Evolutionary conservation across 2,113 vertebrate genomes (phyloP).

Genomic region (Aspidoscelis tigris): DNA sequence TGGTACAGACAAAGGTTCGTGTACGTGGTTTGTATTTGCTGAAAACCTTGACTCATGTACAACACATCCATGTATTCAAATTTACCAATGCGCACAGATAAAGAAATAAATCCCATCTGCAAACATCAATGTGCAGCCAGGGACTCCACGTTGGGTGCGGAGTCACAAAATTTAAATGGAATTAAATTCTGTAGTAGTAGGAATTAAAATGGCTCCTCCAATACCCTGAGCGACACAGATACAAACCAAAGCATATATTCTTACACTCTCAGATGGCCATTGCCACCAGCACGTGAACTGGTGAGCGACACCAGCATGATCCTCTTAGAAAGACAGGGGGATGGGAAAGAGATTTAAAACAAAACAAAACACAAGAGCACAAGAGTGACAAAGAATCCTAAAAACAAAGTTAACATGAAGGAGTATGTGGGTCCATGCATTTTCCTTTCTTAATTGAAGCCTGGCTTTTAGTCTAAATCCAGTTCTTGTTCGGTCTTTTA

Average conservation of each 20-base stretch:
- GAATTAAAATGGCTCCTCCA: neutral
- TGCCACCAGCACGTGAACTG: neutral
- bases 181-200: too few species aligned
- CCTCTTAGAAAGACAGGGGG: neutral
- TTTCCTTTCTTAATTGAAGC: neutral
- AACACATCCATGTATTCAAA: neutral
- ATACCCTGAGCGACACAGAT: neutral
- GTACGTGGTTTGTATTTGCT: neutral
- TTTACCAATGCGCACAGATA: neutral
- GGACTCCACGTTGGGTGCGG: too few species aligned
- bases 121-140: neutral
- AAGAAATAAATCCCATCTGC: neutral
- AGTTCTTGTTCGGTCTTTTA: neutral
- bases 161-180: neutral
- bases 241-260: too few species aligned
- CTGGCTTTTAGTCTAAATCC: neutral
- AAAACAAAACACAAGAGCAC: neutral
- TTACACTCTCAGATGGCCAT: neutral
- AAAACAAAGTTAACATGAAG: neutral
- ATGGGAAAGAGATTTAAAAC: too few species aligned
- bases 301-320: neutral
- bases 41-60: too few species aligned
- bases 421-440: neutral
- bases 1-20: neutral
- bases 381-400: neutral